A percentile compares a stretch with the other conserved stretches of the same genome.
These are phyloP conservation scores for Thinocorus orbignyianus DNA, from an alignment of 2,113 vertebrate genomes.

Conservation along the genomic window DNA sequence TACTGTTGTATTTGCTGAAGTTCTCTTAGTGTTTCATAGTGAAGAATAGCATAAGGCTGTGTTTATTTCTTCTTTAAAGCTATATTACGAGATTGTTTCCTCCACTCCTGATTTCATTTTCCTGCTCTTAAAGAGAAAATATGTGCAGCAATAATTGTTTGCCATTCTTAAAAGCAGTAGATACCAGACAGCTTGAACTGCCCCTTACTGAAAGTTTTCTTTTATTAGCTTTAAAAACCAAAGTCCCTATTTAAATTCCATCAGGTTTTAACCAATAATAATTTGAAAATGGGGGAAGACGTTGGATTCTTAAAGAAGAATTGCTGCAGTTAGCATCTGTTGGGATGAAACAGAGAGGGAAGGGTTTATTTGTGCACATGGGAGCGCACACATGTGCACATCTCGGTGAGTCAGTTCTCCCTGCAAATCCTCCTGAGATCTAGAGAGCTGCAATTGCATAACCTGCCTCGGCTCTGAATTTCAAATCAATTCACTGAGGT, in stretches of 20 bases:
- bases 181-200: not conserved
- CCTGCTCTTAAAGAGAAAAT: not conserved
- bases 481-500: constrained; percentile 16
- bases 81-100: not conserved
- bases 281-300: not conserved
- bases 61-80: not conserved
- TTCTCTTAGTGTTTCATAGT: not conserved
- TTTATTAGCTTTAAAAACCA: not conserved
- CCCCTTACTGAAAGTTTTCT: not conserved
- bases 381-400: not conserved
- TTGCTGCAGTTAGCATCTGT: not conserved
- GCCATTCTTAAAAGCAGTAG: not conserved
- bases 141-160: not conserved
- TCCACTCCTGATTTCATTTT: not conserved
- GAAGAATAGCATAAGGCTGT: not conserved
- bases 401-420: constrained; percentile 27
- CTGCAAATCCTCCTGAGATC: constrained; percentile 21
- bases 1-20: not conserved
- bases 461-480: constrained; percentile 19
- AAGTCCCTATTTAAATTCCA: not conserved
- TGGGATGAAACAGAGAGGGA: not conserved
- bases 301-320: not conserved
- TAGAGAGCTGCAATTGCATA: constrained; percentile 23
- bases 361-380: not conserved
- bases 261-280: not conserved